Evolutionary conservation across 2,888 invertebrate species (phyloP).

Genomic region (Ophion slaviceki): DNA sequence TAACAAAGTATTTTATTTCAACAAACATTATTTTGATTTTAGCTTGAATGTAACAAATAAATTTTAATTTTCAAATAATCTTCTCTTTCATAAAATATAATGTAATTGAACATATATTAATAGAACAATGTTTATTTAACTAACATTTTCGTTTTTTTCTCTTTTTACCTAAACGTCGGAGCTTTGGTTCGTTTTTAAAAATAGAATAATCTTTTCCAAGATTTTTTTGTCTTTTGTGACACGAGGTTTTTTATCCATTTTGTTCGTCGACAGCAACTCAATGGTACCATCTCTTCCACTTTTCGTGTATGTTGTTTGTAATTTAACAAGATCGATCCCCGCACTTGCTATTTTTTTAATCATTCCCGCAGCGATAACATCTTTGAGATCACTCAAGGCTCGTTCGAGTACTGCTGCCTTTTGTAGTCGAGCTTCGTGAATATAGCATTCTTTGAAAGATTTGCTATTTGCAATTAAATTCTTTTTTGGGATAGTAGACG

Average conservation of each 20-base stretch:
- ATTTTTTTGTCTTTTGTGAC: constrained; percentile 47
- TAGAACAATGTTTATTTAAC: constrained; percentile 14
- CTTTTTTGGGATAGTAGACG: constrained; percentile 44
- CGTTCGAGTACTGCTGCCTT: constrained; percentile 39
- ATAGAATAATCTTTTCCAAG: constrained; percentile 32
- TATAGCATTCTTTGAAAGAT: constrained; percentile 46
- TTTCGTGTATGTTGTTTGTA: constrained; percentile 28
- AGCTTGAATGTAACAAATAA: no score
- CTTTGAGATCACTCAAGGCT: no score
- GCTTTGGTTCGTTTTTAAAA: constrained; percentile 30
- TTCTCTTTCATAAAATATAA: no score
- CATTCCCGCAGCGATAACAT: no score
- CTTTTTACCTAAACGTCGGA: constrained; percentile 4
- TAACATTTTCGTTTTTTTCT: constrained; percentile 9
- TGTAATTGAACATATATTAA: neutral
- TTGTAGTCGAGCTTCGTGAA: constrained; percentile 33
- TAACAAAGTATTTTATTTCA: no score
- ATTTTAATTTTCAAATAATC: no score
- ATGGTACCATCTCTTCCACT: constrained; percentile 28
- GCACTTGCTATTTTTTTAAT: constrained; percentile 47
- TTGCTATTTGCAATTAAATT: constrained; percentile 41
- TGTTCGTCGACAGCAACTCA: constrained; percentile 25
- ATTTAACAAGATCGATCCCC: constrained; percentile 16
- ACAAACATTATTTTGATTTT: no score
- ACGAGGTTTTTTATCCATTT: constrained; percentile 29